Evolutionary conservation across 1,140 invertebrate species (phyloP), one percentile per base, ranked within the genome.

Genomic region (Bombus soroeensis): DNA sequence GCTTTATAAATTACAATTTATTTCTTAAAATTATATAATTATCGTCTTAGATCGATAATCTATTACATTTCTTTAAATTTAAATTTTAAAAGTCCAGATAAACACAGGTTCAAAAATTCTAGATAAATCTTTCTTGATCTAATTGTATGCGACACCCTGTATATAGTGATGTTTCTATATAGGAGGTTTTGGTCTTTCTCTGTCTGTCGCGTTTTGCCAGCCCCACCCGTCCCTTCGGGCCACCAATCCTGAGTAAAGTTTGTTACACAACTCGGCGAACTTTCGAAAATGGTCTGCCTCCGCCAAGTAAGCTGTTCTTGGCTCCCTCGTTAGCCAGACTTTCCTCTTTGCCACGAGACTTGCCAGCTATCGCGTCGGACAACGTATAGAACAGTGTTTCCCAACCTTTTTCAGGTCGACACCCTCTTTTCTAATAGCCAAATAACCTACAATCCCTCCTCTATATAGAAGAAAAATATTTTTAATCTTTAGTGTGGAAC

Each of bases 201-300:
- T 70, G 39, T 66, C 72, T 80, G 39, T 87, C 76, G 72, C 76
- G 68, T 85, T 93, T 91, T 89, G 89, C 71, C 13, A n/a, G 18
- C 73, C 57, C 91, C 93, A 93, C 92, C 92, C 88, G 88, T 93
- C 93, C 94, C 93, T 93, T 93, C 92, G 90, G 93, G 94, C 94
- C 94, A 94, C 94, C 94, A 94, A 95, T 95, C 94, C 93, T 89
- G 92, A 94, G 93, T 93, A 94, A 95, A 95, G 94, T 95, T 95
- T 95, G 94, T 95, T 94, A 95, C 93, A 95, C 94, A 95, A 95
- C 94, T 95, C 92, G 93, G 91, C 87, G 93, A 94, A 94, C 93
- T 94, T 94, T 92, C 88, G 91, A 93, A 94, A 95, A 94, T 94
- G 94, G 94, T 92, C 94, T 93, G 92, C 92, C 93, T 93, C 93